Percentiles rank a stretch among this genome's conserved stretches.
Evolutionary conservation across 2,888 invertebrate genomes (phyloP).

Genomic region (Unio delphinus): DNA sequence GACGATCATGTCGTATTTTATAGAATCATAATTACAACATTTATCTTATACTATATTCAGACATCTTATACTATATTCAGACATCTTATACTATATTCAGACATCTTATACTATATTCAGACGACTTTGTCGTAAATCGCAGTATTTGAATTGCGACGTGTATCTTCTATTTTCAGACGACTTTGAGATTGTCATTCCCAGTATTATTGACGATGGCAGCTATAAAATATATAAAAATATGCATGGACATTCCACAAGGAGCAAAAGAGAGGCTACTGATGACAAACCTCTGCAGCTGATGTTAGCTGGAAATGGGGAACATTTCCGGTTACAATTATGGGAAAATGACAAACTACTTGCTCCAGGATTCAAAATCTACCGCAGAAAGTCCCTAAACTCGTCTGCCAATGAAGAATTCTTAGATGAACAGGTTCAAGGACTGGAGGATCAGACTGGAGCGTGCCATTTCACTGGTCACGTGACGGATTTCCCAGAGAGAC

Average conservation of each 20-base stretch:
- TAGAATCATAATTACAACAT: no score
- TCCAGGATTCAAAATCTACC: slow-evolving; percentile 58
- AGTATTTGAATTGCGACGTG: no score
- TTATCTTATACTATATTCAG: slow-evolving; percentile 20
- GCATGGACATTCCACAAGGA: slow-evolving; percentile 20
- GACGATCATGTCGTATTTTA: no score
- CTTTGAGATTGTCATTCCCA: slow-evolving; percentile 35
- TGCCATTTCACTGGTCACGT: slow-evolving; percentile 49
- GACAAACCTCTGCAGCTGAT: slow-evolving; percentile 40
- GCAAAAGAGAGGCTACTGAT: slow-evolving; percentile 24
- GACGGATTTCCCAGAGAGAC: slow-evolving; percentile 27
- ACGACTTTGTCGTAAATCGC: no score
- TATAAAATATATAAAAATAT: slow-evolving; percentile 29
- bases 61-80: slow-evolving; percentile 6
- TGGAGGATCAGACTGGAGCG: slow-evolving; percentile 18
- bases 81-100: slow-evolving; percentile 4
- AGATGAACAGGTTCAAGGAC: slow-evolving; percentile 1
- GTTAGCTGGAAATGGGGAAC: slow-evolving; percentile 45
- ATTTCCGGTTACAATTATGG: slow-evolving; percentile 50
- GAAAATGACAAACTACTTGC: slow-evolving; percentile 51
- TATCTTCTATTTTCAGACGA: slow-evolving; percentile 22
- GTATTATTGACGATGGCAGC: slow-evolving; percentile 26
- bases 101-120: no score
- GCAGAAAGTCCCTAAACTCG: slow-evolving; percentile 29
- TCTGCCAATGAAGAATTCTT: slow-evolving; percentile 9